Conservation (phyloP, 37 sponge, comb jelly and placozoan genomes). For the Dysidea cf. avara region DNA sequence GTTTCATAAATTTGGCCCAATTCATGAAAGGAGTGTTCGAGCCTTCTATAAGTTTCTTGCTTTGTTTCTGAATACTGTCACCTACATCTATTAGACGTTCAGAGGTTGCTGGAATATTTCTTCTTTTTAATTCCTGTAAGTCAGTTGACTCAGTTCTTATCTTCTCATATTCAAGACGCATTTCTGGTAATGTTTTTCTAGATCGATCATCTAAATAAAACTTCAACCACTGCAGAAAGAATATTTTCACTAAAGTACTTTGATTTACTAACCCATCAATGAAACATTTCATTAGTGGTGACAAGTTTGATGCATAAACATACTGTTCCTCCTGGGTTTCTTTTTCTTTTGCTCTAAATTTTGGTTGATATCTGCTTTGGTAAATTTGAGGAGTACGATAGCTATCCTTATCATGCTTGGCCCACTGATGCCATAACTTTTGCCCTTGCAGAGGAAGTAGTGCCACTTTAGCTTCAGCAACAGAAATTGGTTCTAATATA, state of each 20-base stretch:
- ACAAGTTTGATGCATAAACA: background rate
- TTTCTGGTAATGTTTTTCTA: background rate
- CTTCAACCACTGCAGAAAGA: conserved; percentile 8
- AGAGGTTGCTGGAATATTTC: background rate
- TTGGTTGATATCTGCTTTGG: background rate
- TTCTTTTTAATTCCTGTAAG: background rate
- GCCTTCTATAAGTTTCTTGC: conserved; percentile 9
- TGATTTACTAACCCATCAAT: background rate
- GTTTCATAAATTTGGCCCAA: too few species aligned
- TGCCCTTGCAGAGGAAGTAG: conserved; percentile 15
- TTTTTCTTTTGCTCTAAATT: background rate
- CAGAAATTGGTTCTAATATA: background rate
- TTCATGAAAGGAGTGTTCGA: conserved; percentile 17
- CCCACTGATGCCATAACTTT: conserved; percentile 26
- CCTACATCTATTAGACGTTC: background rate
- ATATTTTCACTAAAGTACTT: background rate
- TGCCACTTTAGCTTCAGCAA: background rate
- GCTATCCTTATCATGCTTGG: conserved; percentile 8
- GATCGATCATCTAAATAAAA: conserved; percentile 27
- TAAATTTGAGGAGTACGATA: background rate
- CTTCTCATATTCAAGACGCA: background rate
- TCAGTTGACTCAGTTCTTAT: conserved; percentile 1
- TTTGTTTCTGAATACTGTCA: background rate
- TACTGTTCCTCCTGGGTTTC: conserved; percentile 1
- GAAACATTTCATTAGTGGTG: conserved; percentile 17